Evolutionary conservation across 92 coral and sea anemone species (phyloP).

Genomic region (Porites cylindrica): DNA sequence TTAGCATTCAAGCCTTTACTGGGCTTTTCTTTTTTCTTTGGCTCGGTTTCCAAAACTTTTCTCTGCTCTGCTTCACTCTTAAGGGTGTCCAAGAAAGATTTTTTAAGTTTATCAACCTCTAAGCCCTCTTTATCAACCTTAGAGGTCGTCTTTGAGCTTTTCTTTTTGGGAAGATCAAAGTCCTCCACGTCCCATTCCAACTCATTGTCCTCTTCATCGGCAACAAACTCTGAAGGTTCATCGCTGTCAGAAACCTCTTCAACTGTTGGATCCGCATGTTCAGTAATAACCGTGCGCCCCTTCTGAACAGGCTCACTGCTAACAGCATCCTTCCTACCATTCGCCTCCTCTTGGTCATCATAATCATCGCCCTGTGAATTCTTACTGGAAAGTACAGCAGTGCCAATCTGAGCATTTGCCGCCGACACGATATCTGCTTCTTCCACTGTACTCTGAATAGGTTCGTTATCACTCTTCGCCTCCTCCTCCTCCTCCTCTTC

Average conservation of each 20-base stretch:
- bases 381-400: neutral
- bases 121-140: slow-evolving; percentile 12
- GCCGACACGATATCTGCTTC: neutral
- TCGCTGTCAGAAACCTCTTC: neutral
- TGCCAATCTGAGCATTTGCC: slow-evolving; percentile 6
- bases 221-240: slow-evolving; percentile 26
- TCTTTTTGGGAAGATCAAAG: slow-evolving; percentile 37
- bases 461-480: slow-evolving; percentile 18
- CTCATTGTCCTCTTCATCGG: slow-evolving; percentile 43
- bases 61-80: slow-evolving; percentile 34
- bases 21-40: slow-evolving; percentile 31
- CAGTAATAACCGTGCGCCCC: neutral
- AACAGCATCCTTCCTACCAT: neutral
- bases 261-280: neutral
- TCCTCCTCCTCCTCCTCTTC: slow-evolving; percentile 25
- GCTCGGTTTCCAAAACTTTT: slow-evolving; percentile 1
- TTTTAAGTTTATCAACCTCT: slow-evolving; percentile 33
- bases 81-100: slow-evolving; percentile 41
- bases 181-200: slow-evolving; percentile 57
- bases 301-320: neutral
- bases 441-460: neutral
- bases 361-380: neutral
- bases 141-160: neutral
- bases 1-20: neutral
- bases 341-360: neutral